Percentiles rank a stretch among this genome's conserved stretches.
Conservation (phyloP, 2,113 vertebrate species). For the Paraplagusia blochii region DNA sequence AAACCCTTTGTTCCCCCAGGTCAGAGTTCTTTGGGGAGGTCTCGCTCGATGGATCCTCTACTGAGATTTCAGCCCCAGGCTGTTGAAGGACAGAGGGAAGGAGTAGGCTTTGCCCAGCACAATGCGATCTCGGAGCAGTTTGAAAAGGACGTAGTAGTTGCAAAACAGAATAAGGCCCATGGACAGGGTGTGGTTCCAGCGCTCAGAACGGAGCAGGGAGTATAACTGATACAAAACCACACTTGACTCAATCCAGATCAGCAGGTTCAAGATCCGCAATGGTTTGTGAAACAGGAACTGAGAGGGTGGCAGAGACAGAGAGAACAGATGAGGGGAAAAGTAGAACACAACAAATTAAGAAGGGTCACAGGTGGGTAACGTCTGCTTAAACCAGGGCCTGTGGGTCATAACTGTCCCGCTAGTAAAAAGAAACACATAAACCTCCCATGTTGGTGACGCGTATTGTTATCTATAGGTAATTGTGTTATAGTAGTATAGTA, state of each 20-base stretch:
- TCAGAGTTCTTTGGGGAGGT: constrained; percentile 36
- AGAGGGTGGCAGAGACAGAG: constrained; percentile 19
- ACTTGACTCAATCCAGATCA: constrained; percentile 94
- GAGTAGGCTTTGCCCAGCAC: constrained; percentile 96
- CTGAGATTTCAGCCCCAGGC: constrained; percentile 90
- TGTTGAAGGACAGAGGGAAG: constrained; percentile 82
- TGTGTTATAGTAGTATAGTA: too few species aligned
- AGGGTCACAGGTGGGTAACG: not conserved
- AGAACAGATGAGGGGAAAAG: not conserved
- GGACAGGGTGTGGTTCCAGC: constrained; percentile 98
- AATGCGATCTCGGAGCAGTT: constrained; percentile 94
- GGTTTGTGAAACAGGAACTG: constrained; percentile 98
- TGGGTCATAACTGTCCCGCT: too few species aligned
- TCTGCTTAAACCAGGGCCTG: too few species aligned
- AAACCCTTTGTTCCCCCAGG: constrained; percentile 1
- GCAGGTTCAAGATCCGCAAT: constrained; percentile 95
- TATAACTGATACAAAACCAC: constrained; percentile 97
- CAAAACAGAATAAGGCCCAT: constrained; percentile 98
- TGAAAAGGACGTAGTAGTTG: constrained; percentile 99
- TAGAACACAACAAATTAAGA: not conserved
- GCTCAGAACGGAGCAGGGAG: constrained; percentile 93
- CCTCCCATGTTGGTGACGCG: too few species aligned
- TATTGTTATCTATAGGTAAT: too few species aligned
- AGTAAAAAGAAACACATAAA: too few species aligned
- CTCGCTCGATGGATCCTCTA: constrained; percentile 56